Conservation (phyloP, 2,113 vertebrate genomes). For the Alexandromys fortis region DNA sequence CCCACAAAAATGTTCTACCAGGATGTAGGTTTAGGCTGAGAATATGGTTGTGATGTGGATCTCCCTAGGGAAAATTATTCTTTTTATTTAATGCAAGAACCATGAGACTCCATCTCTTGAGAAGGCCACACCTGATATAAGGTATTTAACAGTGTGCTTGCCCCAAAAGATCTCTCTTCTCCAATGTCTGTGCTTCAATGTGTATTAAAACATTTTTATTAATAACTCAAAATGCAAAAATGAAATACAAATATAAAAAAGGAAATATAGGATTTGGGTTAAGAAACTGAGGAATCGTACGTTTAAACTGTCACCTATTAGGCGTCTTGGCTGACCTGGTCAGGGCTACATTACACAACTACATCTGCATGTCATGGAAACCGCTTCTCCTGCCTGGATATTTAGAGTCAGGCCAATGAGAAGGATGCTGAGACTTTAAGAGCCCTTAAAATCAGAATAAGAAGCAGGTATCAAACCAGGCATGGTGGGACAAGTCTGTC, state of each 20-base stretch:
- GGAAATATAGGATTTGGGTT: neutral
- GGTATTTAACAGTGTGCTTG: neutral
- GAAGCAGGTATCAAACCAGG: neutral
- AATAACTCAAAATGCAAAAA: neutral
- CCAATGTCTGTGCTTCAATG: neutral
- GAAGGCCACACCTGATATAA: neutral
- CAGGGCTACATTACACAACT: neutral
- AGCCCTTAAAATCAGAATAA: neutral
- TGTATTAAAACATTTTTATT: neutral
- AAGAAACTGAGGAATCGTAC: constrained; percentile 3
- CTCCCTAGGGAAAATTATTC: neutral
- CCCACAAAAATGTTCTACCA: neutral
- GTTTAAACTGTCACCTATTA: neutral
- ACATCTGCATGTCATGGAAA: neutral
- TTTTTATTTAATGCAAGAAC: neutral
- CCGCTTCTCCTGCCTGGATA: neutral
- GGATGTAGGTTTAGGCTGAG: neutral
- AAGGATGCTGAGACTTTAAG: neutral
- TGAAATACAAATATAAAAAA: neutral
- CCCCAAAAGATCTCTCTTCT: neutral
- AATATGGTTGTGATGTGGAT: neutral
- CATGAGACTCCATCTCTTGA: neutral
- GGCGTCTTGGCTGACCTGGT: neutral
- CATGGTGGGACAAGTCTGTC: neutral
- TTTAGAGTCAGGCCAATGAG: neutral